These are phyloP conservation scores for Kryptolebias ocellatus DNA, from an alignment of 2,797 vertebrate species.

Conservation along the genomic window DNA sequence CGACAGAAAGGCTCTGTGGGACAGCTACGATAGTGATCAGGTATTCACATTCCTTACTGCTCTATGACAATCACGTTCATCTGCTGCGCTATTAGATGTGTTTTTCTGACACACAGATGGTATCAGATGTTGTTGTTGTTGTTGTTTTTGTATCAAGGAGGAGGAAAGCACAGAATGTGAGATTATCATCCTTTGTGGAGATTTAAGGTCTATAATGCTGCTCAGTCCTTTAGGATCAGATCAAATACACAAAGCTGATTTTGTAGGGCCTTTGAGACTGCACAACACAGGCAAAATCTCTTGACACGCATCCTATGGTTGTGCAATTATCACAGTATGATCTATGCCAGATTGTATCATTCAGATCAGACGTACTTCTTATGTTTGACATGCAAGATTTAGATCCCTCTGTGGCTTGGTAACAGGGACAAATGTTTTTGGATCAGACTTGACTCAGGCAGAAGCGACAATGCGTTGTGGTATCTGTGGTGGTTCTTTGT, in stretches of 20 bases:
- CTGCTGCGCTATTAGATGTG: slow-evolving; percentile 47
- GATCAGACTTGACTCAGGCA: slow-evolving; percentile 3
- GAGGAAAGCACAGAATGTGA: slow-evolving; percentile 44
- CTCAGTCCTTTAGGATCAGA: slow-evolving; percentile 53
- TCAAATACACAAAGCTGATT: slow-evolving; percentile 50
- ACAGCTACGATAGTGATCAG: slow-evolving; percentile 65
- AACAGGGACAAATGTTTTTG: not conserved
- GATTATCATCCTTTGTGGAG: slow-evolving; percentile 60
- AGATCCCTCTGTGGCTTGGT: slow-evolving; percentile 10
- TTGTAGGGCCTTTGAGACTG: slow-evolving; percentile 30
- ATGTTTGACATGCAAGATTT: slow-evolving; percentile 13
- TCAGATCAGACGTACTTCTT: slow-evolving; percentile 12
- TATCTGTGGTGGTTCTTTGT: too few relatives aligned
- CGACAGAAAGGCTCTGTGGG: slow-evolving; percentile 58
- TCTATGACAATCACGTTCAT: slow-evolving; percentile 63
- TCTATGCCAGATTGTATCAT: slow-evolving; percentile 19
- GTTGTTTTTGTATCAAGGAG: slow-evolving; percentile 49
- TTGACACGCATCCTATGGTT: slow-evolving; percentile 29
- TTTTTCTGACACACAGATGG: slow-evolving; percentile 57
- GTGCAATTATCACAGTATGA: slow-evolving; percentile 32
- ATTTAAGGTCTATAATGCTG: slow-evolving; percentile 56
- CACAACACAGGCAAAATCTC: slow-evolving; percentile 30
- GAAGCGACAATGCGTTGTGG: not conserved
- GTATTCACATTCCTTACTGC: slow-evolving; percentile 59
- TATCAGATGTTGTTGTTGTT: slow-evolving; percentile 56